A percentile compares a stretch with the other conserved stretches of the same genome.
Conservation (phyloP, 2,888 invertebrate species). For the Dryobota labecula region DNA sequence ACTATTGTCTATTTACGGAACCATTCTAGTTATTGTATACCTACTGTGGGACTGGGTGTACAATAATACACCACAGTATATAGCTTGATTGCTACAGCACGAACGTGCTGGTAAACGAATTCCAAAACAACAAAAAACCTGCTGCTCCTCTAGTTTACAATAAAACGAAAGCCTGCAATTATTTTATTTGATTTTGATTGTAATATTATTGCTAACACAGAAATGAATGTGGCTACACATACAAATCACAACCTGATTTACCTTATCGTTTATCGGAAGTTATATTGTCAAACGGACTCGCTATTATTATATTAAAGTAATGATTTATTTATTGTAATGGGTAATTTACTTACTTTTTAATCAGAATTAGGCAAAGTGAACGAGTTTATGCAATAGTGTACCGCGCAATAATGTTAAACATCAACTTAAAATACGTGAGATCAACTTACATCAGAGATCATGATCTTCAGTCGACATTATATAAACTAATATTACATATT, state of each 20-base stretch:
- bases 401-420: conserved; percentile 66
- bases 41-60: conserved; percentile 1
- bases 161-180: background rate
- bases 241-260: conserved; percentile 47
- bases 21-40: background rate
- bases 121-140: background rate
- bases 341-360: background rate
- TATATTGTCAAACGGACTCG: conserved; percentile 1
- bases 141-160: background rate
- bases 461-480: conserved; percentile 82
- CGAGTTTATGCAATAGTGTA: conserved; percentile 42
- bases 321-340: conserved; percentile 5
- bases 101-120: conserved; percentile 3
- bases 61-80: conserved; percentile 35
- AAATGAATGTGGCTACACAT: conserved; percentile 11
- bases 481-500: conserved; percentile 67
- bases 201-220: conserved; percentile 4
- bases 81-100: conserved; percentile 30
- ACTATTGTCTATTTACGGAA: conserved; percentile 3
- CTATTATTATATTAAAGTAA: conserved; percentile 7
- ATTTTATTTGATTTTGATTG: conserved; percentile 3
- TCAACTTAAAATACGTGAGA: conserved; percentile 84
- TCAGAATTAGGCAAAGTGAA: conserved; percentile 37
- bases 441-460: conserved; percentile 86
- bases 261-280: conserved; percentile 6